These are phyloP conservation scores for Gallinago nigripennis DNA, from an alignment of 2,797 vertebrate species.

Conservation along the genomic window DNA sequence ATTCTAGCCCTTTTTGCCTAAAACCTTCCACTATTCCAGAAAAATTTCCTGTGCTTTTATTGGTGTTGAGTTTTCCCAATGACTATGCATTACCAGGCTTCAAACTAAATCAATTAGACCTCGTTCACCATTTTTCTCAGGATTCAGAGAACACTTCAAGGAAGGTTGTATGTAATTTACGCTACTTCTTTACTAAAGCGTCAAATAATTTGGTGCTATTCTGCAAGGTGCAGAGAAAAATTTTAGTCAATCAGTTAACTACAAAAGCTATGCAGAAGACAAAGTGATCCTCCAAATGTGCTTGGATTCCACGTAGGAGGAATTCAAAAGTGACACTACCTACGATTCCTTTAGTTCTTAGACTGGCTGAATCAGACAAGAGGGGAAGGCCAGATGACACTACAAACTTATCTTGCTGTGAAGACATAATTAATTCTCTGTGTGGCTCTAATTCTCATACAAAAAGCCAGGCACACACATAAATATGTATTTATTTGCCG, in stretches of 20 bases:
- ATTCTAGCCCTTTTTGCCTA: background rate
- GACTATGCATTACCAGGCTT: background rate
- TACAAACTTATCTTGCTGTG: background rate
- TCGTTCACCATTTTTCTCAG: fast-evolving
- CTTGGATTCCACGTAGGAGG: background rate
- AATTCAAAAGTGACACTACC: background rate
- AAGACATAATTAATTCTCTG: background rate
- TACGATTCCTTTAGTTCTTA: background rate
- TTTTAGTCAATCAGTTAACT: slow-evolving; percentile 11
- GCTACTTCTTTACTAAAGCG: background rate
- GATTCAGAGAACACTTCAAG: background rate
- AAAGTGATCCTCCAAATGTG: background rate
- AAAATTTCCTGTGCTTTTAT: background rate
- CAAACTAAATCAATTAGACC: background rate
- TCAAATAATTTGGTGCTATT: background rate
- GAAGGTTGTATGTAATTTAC: background rate
- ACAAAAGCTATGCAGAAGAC: background rate
- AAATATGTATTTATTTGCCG: slow-evolving; percentile 24
- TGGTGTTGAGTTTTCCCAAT: background rate
- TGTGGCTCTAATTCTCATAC: background rate
- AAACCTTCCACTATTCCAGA: background rate
- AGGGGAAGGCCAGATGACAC: background rate
- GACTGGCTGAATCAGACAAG: background rate
- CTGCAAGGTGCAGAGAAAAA: background rate
- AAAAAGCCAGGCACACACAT: background rate